phyloP scores from a whole-genome alignment of 2,113 vertebrate species.

The Nettapus auritus region DNA sequence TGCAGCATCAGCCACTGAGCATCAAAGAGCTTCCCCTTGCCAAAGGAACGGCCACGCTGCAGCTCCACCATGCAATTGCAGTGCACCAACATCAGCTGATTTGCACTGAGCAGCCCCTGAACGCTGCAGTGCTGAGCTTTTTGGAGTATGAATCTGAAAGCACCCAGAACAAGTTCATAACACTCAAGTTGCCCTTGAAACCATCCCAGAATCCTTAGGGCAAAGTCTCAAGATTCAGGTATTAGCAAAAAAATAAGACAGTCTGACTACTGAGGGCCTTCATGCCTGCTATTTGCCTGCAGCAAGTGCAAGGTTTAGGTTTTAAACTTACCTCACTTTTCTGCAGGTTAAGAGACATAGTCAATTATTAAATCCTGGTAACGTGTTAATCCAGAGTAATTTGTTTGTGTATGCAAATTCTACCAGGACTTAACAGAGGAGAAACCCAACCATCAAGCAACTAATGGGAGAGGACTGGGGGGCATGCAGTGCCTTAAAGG shows the following conservation, averaged over 20 bases:
- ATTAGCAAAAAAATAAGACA: fast-evolving
- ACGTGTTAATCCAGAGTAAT: background rate
- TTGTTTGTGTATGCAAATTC: too few relatives aligned
- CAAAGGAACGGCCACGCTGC: background rate
- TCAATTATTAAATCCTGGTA: background rate
- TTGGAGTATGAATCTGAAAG: background rate
- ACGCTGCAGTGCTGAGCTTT: fast-evolving
- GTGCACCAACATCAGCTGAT: background rate
- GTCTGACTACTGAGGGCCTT: background rate
- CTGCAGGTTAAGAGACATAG: background rate
- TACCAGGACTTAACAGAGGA: background rate
- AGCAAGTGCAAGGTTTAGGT: background rate
- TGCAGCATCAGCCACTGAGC: background rate
- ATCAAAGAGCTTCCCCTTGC: background rate
- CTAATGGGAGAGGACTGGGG: background rate
- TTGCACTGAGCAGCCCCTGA: background rate
- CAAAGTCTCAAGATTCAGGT: fast-evolving
- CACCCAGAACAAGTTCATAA: background rate
- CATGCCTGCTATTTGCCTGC: background rate
- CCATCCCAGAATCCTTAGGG: background rate
- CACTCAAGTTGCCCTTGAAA: background rate
- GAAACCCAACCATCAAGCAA: background rate
- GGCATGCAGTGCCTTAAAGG: too few relatives aligned
- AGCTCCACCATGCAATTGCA: fast-evolving
- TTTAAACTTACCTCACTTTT: background rate